A percentile compares a stretch with the other conserved stretches of the same genome.
Conservation (phyloP, 2,888 invertebrate species). For the Microplitis manilae region DNA sequence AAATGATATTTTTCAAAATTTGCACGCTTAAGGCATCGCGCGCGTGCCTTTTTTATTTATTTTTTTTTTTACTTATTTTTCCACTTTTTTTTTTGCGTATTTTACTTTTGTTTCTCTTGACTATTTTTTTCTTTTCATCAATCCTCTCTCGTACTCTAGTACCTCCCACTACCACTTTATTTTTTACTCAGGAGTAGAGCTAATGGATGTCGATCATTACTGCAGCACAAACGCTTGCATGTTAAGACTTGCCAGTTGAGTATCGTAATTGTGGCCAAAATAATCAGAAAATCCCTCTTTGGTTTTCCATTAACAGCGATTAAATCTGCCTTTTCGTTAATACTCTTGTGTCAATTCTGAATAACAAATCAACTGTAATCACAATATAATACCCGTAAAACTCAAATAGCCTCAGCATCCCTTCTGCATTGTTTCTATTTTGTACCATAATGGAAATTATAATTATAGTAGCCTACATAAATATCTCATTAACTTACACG, state of each 20-base stretch:
- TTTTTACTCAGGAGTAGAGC: constrained; percentile 29
- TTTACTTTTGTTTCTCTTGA: constrained; percentile 29
- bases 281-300: constrained; percentile 6
- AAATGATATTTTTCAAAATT: constrained; percentile 51
- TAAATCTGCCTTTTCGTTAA: constrained; percentile 16
- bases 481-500: not conserved
- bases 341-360: not conserved
- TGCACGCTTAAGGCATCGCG: constrained; percentile 30
- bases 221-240: constrained; percentile 44
- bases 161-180: constrained; percentile 30
- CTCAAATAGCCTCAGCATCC: not conserved
- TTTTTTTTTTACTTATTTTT: constrained; percentile 32
- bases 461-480: not conserved
- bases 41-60: constrained; percentile 41
- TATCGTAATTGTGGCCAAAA: constrained; percentile 27
- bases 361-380: not conserved
- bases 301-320: constrained; percentile 19
- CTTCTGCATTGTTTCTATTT: not conserved
- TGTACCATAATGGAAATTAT: not conserved
- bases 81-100: constrained; percentile 16
- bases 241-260: constrained; percentile 48
- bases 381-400: not conserved
- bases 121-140: constrained; percentile 21
- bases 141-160: constrained; percentile 10
- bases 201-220: constrained; percentile 63